phyloP scores from a whole-genome alignment of 2,888 invertebrate genomes.

The Rhodophaea formosa region DNA sequence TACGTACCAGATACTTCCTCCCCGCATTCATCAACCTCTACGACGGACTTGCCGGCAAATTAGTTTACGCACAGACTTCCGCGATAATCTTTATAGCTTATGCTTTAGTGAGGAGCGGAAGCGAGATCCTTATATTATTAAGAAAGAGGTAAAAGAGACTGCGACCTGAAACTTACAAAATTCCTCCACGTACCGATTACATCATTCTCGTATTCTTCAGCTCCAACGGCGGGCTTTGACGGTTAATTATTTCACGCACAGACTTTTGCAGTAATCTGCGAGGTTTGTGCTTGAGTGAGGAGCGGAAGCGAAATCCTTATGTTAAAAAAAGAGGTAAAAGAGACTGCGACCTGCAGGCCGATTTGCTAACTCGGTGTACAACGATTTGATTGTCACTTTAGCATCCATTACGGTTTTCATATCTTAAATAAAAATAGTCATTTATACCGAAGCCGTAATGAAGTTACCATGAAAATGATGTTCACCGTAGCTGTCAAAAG shows the following conservation, averaged over 20 bases:
- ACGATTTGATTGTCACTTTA: too few relatives aligned
- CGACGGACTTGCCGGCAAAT: conserved; percentile 1
- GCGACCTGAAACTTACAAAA: too few relatives aligned
- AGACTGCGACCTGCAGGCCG: too few relatives aligned
- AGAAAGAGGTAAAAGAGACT: background rate
- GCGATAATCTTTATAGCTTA: conserved; percentile 4
- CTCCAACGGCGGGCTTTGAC: too few relatives aligned
- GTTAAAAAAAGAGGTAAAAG: background rate
- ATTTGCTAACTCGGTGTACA: too few relatives aligned
- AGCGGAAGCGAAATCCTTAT: background rate
- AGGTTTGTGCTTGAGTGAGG: background rate
- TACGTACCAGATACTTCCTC: background rate
- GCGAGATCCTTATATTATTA: background rate
- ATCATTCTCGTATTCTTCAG: too few relatives aligned
- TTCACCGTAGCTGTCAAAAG: too few relatives aligned
- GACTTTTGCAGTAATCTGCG: background rate
- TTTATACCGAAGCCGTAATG: too few relatives aligned
- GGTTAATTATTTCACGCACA: background rate
- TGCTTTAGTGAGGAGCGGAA: background rate
- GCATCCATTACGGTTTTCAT: too few relatives aligned
- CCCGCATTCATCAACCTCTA: background rate
- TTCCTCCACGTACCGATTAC: too few relatives aligned
- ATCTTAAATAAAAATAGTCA: too few relatives aligned
- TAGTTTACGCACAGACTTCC: conserved; percentile 10
- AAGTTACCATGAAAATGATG: too few relatives aligned